Base-by-base conservation (phyloP, 2,113 vertebrate genomes). In the Notothenia coriiceps region DNA sequence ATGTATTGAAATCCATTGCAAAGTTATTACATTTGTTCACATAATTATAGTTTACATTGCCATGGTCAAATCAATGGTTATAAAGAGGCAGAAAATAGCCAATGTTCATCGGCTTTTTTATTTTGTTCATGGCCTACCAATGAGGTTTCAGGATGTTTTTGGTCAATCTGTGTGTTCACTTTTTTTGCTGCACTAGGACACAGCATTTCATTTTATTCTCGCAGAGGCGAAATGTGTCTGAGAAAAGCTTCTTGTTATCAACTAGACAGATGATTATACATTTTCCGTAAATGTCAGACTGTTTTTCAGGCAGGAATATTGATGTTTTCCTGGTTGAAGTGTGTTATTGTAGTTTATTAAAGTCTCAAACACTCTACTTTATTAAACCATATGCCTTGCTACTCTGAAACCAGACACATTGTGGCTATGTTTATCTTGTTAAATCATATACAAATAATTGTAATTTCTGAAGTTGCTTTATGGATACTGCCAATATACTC, bases 281-380 rank as follows among this genome's bases (percentile, higher is more conserved):
- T 83, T 60, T 46, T 85, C 29, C 77, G 59, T 70, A 74, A 85
- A 88, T 83, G 86, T 85, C 76, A 82, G 64, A 70, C 70, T 77
- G 76, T 82, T 88, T 84, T 83, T 71, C 67, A 55, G 69, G 62
- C 6, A 0, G 61, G 33, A 73, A 63, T 71, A 60, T 68, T 49
- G 71, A 63, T 83, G 51, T 82, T 65, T 67, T 49, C 40, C 35
- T 6, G 18, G 70, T 49, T 67, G 46, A 8, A 65, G 35, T 59
- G 35, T 73, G 44, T 70, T 80, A 46, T 71, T 79, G 29, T 54
- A 12, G 11, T 75, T 80, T 66, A 76, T 79, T 77, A 51, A 73
- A 55, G 65, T 74, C 66, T 74, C 70, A 77, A 29, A 64, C 69
- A 20, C 51, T 51, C 43, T 22, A 2, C 74, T 25, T 59, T 73